Evolutionary conservation across 2,797 vertebrate species (phyloP).

Genomic region (Amblyraja radiata): DNA sequence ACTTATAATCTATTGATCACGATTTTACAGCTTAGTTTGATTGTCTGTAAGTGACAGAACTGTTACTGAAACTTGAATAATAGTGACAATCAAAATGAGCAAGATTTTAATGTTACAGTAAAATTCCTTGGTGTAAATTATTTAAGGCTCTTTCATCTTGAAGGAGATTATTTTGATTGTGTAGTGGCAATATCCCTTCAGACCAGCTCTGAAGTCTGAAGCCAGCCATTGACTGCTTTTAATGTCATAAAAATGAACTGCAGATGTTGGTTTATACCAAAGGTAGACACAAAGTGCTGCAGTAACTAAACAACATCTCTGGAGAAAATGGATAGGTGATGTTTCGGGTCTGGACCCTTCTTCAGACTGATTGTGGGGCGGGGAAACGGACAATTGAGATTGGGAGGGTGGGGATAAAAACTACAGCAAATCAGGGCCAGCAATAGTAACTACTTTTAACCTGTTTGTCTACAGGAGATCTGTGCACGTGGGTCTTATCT

Average conservation of each 20-base stretch:
- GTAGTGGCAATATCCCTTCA: neutral
- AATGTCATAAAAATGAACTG: too few species aligned
- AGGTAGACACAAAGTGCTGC: too few species aligned
- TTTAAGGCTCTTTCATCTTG: neutral
- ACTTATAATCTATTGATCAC: neutral
- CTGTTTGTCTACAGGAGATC: neutral
- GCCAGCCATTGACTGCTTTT: neutral
- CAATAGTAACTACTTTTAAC: neutral
- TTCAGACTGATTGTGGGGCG: too few species aligned
- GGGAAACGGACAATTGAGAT: too few species aligned
- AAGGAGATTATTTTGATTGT: neutral
- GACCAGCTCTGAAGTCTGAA: neutral
- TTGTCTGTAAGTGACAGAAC: neutral
- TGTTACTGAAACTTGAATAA: neutral
- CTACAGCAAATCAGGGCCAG: too few species aligned
- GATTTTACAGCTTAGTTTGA: neutral
- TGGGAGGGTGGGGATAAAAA: too few species aligned
- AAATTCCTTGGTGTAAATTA: neutral
- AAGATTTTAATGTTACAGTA: neutral
- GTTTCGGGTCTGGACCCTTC: too few species aligned
- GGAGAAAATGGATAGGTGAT: too few species aligned
- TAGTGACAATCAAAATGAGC: neutral
- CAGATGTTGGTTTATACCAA: too few species aligned
- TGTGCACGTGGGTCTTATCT: neutral
- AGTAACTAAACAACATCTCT: too few species aligned